phyloP scores from a whole-genome alignment of 2,113 vertebrate species.

The Tympanuchus pallidicinctus region DNA sequence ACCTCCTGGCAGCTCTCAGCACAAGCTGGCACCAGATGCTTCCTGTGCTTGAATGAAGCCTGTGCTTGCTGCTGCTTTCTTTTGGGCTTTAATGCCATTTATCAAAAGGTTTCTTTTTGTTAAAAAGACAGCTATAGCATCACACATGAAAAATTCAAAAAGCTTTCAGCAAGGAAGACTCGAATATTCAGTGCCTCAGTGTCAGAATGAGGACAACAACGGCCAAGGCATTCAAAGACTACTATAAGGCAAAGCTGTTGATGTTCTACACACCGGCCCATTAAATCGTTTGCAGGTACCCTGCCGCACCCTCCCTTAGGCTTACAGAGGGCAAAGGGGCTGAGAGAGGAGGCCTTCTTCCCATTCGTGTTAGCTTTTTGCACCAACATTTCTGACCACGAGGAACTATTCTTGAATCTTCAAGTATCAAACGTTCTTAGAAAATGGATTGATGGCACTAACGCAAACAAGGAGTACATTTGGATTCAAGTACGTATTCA shows the following conservation, averaged over 20 bases:
- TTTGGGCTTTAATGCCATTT: slow-evolving; percentile 6
- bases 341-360: background rate
- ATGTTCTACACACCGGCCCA: background rate
- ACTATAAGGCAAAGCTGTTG: background rate
- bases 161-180: background rate
- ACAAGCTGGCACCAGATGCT: slow-evolving; percentile 1
- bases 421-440: background rate
- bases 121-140: background rate
- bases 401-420: background rate
- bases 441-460: slow-evolving; percentile 16
- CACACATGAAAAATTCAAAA: background rate
- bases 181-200: background rate
- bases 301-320: background rate
- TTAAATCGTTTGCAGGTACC: background rate
- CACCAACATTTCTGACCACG: background rate
- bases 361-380: background rate
- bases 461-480: background rate
- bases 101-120: background rate
- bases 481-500: background rate
- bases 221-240: background rate
- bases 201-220: background rate
- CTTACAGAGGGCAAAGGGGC: background rate
- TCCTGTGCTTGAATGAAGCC: background rate
- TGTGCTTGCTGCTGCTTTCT: background rate
- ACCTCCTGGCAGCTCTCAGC: background rate